Conservation (phyloP, 2,797 vertebrate genomes). For the Sylvilagus floridanus region DNA sequence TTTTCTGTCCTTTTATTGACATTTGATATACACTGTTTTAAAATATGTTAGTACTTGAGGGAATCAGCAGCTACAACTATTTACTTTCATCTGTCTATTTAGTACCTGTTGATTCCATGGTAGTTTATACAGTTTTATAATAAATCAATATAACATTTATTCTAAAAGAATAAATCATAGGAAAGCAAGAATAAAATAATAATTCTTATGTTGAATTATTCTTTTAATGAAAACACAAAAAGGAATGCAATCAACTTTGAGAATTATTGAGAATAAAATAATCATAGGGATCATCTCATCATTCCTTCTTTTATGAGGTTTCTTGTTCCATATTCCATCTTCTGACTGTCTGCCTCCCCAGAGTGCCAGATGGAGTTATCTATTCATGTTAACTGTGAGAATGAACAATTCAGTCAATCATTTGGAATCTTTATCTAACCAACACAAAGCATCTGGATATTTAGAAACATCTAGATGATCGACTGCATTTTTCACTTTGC, state of each 20-base stretch:
- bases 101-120: background rate
- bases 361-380: constrained; percentile 40
- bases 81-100: background rate
- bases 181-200: background rate
- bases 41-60: background rate
- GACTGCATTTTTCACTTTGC: constrained; percentile 59
- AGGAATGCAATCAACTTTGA: background rate
- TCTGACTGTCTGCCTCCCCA: background rate
- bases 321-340: background rate
- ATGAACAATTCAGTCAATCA: constrained; percentile 65
- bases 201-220: background rate
- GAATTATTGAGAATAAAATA: background rate
- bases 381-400: constrained; percentile 14
- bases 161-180: background rate
- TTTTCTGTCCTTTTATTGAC: background rate
- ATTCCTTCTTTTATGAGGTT: background rate
- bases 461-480: constrained; percentile 68
- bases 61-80: background rate
- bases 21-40: background rate
- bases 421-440: constrained; percentile 57
- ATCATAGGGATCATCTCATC: background rate
- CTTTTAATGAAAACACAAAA: constrained; percentile 34
- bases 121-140: constrained; percentile 4
- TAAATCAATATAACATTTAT: background rate
- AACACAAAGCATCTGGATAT: constrained; percentile 66